These are phyloP conservation scores for Notothenia rossii DNA, from an alignment of 2,113 vertebrate genomes.

Conservation along the genomic window DNA sequence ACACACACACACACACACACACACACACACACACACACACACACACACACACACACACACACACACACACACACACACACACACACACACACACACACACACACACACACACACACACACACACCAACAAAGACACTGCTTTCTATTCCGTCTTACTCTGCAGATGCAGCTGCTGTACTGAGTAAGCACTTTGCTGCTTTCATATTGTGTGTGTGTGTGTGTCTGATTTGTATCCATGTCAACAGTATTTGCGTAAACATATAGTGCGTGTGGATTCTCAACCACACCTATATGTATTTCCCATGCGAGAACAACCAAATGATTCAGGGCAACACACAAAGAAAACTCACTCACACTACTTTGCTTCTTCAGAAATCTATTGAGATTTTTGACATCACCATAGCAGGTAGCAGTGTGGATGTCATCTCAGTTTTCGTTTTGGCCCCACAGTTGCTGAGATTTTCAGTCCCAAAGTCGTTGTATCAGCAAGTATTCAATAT, in stretches of 20 bases:
- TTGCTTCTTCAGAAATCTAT: neutral
- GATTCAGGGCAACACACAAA: conserved; percentile 1
- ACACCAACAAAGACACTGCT: conserved; percentile 38
- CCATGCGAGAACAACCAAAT: conserved; percentile 22
- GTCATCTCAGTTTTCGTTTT: conserved; percentile 60
- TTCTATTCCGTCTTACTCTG: conserved; percentile 65
- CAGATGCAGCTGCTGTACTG: conserved; percentile 72
- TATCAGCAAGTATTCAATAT: conserved; percentile 59
- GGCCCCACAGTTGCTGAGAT: conserved; percentile 54
- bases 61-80: conserved; percentile 9
- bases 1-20: neutral
- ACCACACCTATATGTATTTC: conserved; percentile 32
- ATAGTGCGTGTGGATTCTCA: conserved; percentile 6
- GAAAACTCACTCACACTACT: neutral
- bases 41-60: too few species aligned
- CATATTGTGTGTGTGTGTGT: conserved; percentile 47
- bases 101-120: neutral
- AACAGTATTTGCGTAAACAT: conserved; percentile 23
- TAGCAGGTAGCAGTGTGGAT: conserved; percentile 22
- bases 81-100: neutral
- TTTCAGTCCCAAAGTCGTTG: conserved; percentile 20
- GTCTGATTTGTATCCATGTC: conserved; percentile 21
- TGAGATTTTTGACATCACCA: conserved; percentile 19
- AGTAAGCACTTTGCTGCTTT: conserved; percentile 69
- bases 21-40: neutral